These are phyloP conservation scores for Bothrops jararaca DNA, from an alignment of 2,113 vertebrate genomes.

Conservation along the genomic window DNA sequence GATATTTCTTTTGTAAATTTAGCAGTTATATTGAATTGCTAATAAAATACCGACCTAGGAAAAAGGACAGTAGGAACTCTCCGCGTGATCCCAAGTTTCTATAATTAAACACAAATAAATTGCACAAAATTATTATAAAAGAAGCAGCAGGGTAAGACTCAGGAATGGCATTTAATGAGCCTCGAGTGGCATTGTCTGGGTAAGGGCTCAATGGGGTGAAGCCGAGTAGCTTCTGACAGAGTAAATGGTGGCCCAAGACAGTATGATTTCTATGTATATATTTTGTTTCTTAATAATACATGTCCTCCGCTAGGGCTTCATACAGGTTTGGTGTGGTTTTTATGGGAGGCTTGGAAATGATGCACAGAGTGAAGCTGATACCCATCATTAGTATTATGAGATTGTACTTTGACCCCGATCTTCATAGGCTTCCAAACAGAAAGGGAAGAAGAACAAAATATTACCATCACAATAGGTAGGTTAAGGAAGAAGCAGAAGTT, in stretches of 20 bases:
- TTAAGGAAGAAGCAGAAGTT: neutral
- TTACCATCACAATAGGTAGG: neutral
- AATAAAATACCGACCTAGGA: slow-evolving; percentile 23
- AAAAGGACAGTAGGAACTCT: slow-evolving; percentile 2
- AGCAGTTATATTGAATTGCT: slow-evolving; percentile 29
- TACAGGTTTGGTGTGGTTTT: neutral
- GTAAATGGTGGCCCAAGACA: neutral
- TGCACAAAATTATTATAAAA: neutral
- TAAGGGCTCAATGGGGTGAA: neutral
- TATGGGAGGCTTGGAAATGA: neutral
- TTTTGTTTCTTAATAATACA: neutral
- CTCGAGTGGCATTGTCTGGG: neutral
- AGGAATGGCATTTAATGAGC: neutral
- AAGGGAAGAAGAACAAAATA: neutral
- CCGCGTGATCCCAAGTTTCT: neutral
- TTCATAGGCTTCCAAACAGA: neutral
- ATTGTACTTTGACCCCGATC: neutral
- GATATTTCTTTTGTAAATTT: slow-evolving; percentile 31
- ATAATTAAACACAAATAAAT: neutral
- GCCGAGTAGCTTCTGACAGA: neutral
- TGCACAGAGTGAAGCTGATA: neutral
- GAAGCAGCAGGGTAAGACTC: neutral
- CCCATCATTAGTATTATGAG: neutral
- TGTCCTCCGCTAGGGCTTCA: neutral
- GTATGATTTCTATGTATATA: neutral